Percentiles rank a stretch among this genome's conserved stretches.
phyloP scores from a whole-genome alignment of 2,888 invertebrate genomes.

The Drosophila birchii region DNA sequence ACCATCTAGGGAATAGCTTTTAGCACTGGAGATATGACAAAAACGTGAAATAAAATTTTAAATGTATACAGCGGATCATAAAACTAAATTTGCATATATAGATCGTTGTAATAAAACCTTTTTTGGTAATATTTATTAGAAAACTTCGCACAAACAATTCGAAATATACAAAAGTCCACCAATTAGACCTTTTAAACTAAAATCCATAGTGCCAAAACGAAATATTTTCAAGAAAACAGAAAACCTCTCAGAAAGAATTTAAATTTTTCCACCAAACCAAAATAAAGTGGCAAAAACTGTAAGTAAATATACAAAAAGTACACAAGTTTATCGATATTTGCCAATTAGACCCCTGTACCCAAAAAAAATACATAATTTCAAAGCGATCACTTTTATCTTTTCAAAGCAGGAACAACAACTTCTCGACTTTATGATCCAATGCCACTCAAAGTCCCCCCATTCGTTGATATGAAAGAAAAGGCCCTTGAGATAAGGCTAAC shows the following conservation, averaged over 20 bases:
- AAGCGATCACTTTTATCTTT: constrained; percentile 27
- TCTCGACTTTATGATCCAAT: constrained; percentile 30
- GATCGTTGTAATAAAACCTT: not conserved
- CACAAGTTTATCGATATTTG: constrained; percentile 12
- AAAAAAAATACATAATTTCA: constrained; percentile 14
- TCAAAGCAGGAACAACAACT: constrained; percentile 7
- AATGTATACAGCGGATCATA: not conserved
- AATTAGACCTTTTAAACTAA: not conserved
- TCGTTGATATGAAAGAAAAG: constrained; percentile 14
- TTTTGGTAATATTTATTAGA: not conserved
- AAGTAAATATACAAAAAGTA: constrained; percentile 1
- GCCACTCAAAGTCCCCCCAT: constrained; percentile 29
- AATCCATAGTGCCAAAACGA: not conserved
- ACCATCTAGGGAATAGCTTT: not conserved
- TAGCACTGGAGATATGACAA: not conserved
- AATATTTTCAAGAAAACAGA: not conserved
- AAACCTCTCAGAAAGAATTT: not conserved
- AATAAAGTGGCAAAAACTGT: not conserved
- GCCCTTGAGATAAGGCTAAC: constrained; percentile 38
- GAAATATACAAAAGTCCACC: not conserved
- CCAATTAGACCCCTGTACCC: constrained; percentile 10
- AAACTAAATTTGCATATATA: not conserved
- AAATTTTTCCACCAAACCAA: not conserved
- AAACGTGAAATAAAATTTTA: not conserved
- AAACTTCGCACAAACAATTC: not conserved